A percentile compares a stretch with the other conserved stretches of the same genome.
These are phyloP conservation scores for Anoura caudifer DNA, from an alignment of 2,113 vertebrate species.

Conservation along the genomic window DNA sequence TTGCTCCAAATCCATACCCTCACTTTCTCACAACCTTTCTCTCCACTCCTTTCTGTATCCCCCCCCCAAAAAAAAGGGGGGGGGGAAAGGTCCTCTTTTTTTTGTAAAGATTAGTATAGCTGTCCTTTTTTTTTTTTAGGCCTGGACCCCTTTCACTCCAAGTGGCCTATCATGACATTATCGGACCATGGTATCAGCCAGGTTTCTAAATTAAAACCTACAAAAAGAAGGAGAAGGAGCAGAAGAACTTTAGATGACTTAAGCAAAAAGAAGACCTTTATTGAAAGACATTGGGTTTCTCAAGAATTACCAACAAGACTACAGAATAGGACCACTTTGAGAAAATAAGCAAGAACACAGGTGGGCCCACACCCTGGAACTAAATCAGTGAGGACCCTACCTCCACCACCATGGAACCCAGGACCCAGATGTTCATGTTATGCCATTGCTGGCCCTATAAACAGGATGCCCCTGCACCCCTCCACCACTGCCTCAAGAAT, in stretches of 20 bases:
- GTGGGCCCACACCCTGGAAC: not conserved
- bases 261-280: not conserved
- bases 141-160: not conserved
- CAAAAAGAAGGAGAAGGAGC: not conserved
- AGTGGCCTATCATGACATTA: not conserved
- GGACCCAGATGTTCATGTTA: not conserved
- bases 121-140: not conserved
- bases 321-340: not conserved
- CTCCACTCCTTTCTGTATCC: not conserved
- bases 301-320: not conserved
- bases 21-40: not conserved
- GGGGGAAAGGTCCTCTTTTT: not conserved
- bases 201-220: slow-evolving; percentile 21
- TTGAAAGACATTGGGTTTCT: not conserved
- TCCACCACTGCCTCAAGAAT: not conserved
- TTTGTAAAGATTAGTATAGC: not conserved
- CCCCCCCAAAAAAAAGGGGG: no score
- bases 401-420: not conserved
- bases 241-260: not conserved
- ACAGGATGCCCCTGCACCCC: not conserved
- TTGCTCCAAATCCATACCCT: not conserved
- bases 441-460: not conserved
- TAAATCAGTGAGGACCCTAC: not conserved
- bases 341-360: not conserved
- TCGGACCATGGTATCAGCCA: not conserved